A percentile compares a stretch with the other conserved stretches of the same genome.
phyloP scores from a whole-genome alignment of 2,888 invertebrate species.

The Acrobasis repandana region DNA sequence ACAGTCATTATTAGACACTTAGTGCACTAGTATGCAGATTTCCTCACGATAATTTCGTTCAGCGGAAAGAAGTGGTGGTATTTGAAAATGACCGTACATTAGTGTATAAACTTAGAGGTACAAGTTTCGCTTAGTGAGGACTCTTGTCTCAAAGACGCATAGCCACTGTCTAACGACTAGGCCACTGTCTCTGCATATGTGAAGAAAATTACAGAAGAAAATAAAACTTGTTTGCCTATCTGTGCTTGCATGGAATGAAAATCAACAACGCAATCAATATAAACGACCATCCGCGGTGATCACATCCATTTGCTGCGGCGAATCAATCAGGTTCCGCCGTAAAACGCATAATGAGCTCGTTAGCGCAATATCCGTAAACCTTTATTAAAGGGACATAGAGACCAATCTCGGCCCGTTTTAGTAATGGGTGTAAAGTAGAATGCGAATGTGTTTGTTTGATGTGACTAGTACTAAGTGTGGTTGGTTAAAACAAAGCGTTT shows the following conservation, averaged over 20 bases:
- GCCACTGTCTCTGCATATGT: too few species aligned
- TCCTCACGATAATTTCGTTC: too few species aligned
- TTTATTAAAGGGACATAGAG: not conserved
- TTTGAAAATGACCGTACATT: too few species aligned
- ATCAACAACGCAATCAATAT: not conserved
- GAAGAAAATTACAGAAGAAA: too few species aligned
- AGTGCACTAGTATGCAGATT: too few species aligned
- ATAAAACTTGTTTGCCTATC: not conserved
- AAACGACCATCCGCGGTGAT: not conserved
- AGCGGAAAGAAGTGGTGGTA: too few species aligned
- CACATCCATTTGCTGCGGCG: constrained; percentile 5
- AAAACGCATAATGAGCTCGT: constrained; percentile 14
- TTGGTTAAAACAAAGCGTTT: too few species aligned
- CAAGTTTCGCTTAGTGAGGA: too few species aligned
- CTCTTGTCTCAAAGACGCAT: too few species aligned
- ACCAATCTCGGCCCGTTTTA: not conserved
- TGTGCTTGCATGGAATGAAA: not conserved
- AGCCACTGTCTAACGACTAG: too few species aligned
- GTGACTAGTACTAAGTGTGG: not conserved
- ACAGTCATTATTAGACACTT: too few species aligned
- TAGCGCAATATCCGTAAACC: not conserved
- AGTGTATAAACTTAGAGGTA: too few species aligned
- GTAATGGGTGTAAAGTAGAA: not conserved
- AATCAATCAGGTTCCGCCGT: constrained; percentile 9
- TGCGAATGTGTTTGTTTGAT: not conserved